Conservation (phyloP, 53 echinoderm and acorn worm genomes). For the Temnopleurus reevesii region DNA sequence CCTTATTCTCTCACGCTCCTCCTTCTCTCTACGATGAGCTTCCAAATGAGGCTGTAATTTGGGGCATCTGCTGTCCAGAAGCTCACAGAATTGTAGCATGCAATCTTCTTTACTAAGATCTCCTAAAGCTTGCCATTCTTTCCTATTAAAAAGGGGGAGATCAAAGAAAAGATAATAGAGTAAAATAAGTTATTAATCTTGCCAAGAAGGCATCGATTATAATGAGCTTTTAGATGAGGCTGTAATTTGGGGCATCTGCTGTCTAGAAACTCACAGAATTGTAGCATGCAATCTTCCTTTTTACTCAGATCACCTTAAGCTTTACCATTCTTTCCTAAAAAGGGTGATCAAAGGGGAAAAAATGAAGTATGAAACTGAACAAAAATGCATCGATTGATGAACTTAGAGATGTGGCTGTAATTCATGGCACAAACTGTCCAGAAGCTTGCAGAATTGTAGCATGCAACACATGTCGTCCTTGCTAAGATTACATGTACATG, state of each 20-base stretch:
- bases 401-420: constrained; percentile 94
- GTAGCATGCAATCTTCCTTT: constrained; percentile 80
- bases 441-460: constrained; percentile 84
- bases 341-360: too few relatives aligned
- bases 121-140: constrained; percentile 92
- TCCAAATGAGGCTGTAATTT: constrained; percentile 92
- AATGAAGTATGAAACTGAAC: too few relatives aligned
- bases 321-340: constrained; percentile 92
- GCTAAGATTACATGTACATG: too few relatives aligned
- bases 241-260: constrained; percentile 79
- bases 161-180: neutral
- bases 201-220: too few relatives aligned
- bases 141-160: constrained; percentile 51
- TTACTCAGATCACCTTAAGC: constrained; percentile 78
- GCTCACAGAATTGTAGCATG: constrained; percentile 89
- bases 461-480: constrained; percentile 79
- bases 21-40: constrained; percentile 93
- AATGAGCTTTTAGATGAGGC: constrained; percentile 96
- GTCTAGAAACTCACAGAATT: constrained; percentile 85
- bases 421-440: constrained; percentile 78
- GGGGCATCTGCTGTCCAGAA: constrained; percentile 77
- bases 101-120: constrained; percentile 76
- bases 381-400: too few relatives aligned
- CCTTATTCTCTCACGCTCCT: constrained; percentile 95
- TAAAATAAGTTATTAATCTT: too few relatives aligned